Percentiles rank a stretch among this genome's conserved stretches.
Evolutionary conservation across 2,797 vertebrate genomes (phyloP).

Genomic region (Lutjanus campechanus): DNA sequence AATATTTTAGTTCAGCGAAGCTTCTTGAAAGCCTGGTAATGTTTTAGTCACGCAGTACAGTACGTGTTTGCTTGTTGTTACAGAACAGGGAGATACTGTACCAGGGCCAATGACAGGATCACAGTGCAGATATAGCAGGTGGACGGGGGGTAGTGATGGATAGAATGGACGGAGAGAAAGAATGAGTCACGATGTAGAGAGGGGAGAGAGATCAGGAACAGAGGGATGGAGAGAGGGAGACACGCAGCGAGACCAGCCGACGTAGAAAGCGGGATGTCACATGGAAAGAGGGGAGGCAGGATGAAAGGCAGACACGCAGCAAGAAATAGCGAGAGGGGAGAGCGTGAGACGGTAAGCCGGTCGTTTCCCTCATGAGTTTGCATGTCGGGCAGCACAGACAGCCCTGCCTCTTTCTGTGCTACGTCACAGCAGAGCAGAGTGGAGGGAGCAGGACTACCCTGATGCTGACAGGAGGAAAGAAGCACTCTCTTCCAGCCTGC

Average conservation of each 20-base stretch:
- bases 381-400: conserved; percentile 62
- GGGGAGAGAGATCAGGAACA: conserved; percentile 25
- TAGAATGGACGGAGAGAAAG: conserved; percentile 34
- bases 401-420: conserved; percentile 67
- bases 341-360: conserved; percentile 41
- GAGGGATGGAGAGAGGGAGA: conserved; percentile 32
- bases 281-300: conserved; percentile 49
- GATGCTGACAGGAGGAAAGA: conserved; percentile 68
- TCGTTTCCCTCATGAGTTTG: conserved; percentile 68
- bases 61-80: conserved; percentile 47
- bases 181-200: conserved; percentile 59
- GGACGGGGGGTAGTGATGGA: conserved; percentile 21
- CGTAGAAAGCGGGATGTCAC: conserved; percentile 48
- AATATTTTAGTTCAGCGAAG: conserved; percentile 10
- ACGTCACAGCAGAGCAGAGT: conserved; percentile 72
- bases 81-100: conserved; percentile 5
- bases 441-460: conserved; percentile 67
- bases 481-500: conserved; percentile 41
- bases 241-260: conserved; percentile 25
- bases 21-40: conserved; percentile 1
- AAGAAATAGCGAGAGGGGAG: conserved; percentile 46
- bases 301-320: conserved; percentile 56
- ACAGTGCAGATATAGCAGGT: conserved; percentile 34
- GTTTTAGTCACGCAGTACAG: background rate
- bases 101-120: background rate